Evolutionary conservation across 2,888 invertebrate species (phyloP), one percentile per base, ranked within the genome.

Genomic region (Lepas anatifera): DNA sequence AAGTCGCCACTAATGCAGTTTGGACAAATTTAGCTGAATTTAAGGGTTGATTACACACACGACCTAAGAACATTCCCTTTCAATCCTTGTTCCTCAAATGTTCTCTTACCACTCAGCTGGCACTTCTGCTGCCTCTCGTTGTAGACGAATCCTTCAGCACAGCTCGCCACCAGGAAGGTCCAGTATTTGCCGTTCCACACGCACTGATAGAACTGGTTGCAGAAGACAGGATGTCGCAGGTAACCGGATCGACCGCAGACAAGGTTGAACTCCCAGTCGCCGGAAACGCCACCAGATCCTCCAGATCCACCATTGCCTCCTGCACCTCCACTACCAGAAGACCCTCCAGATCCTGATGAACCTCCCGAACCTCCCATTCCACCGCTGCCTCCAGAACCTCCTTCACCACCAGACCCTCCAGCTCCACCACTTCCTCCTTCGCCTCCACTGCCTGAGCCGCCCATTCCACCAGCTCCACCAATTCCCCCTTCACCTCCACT

Each of bases 161-260:
- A 74, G 2, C 71, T 71, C 46, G 70, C 69, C 67, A 73, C 70
- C 1, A 71, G 69, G 72, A 74, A 72, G 32, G 43, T 66, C 70
- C 71, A 71, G 67, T 67, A 68, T 13, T 41, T 3, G n/a, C 71
- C 74, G 39, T 73, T 71, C 71, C 70, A 72, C 18, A 71, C 67
- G 25, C 73, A 72, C 58, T 71, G 69, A 63, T 74, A 72, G 46
- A 68, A 74, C 27, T 74, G 71, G 73, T 73, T 74, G 48, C 74
- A 73, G 70, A 70, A 73, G 6, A 72, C 48, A 1, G 74, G 74
- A 37, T 74, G 74, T 3, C 71, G 71, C 0, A 69, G 69, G 64
- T 73, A 72, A 37, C 67, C 71, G 16, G 70, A 68, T 6, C 71
- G 68, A 46, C 67, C 68, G n/a, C 74, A 74, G 18, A 41, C 39